Percentiles rank a stretch among this genome's conserved stretches.
phyloP scores from a whole-genome alignment of 2,797 vertebrate species.

The Manis pentadactyla region DNA sequence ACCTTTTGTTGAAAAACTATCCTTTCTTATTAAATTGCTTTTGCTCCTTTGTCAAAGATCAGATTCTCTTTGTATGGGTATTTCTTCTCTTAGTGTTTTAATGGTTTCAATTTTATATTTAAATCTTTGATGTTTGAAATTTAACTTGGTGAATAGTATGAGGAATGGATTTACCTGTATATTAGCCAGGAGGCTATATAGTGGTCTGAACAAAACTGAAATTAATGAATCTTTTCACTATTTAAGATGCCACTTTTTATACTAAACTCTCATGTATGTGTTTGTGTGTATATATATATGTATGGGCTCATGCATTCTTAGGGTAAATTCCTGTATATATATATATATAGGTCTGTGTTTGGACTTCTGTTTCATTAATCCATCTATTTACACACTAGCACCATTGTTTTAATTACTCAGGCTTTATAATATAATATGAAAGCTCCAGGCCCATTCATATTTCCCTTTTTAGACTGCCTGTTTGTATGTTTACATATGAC shows the following conservation, averaged over 20 bases:
- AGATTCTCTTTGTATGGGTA: not conserved
- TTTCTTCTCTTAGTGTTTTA: conserved; percentile 14
- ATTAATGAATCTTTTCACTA: not conserved
- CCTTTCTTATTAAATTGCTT: not conserved
- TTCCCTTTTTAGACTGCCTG: conserved; percentile 32
- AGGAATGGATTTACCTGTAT: not conserved
- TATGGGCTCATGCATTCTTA: no score
- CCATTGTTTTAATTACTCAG: not conserved
- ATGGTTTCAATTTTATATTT: conserved; percentile 10
- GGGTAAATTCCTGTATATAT: not conserved
- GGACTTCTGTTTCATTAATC: not conserved
- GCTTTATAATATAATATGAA: not conserved
- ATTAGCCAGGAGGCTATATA: not conserved
- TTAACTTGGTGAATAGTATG: not conserved
- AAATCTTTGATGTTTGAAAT: conserved; percentile 1
- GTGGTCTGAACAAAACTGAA: not conserved
- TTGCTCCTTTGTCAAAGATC: not conserved
- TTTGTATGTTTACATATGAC: not conserved
- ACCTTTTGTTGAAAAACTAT: no score
- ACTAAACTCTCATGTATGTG: not conserved
- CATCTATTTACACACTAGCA: not conserved
- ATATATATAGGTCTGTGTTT: not conserved
- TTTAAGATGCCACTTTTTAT: not conserved
- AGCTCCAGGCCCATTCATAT: not conserved
- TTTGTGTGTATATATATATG: no score